Evolutionary conservation across 64 coral and sea anemone species (phyloP).

Genomic region (Pocillopora verrucosa): DNA sequence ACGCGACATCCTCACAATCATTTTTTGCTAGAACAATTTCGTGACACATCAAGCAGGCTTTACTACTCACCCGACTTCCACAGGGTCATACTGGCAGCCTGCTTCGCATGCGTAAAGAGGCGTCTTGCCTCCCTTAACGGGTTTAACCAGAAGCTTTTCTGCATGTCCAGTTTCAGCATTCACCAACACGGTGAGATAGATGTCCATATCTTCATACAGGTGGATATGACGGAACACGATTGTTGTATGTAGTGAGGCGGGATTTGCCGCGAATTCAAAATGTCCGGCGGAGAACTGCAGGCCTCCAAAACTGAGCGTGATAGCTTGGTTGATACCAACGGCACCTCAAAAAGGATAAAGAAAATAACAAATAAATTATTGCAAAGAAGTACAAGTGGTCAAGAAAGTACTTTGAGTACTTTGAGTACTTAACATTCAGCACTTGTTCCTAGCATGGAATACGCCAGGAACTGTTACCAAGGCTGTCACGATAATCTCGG

Average conservation of each 20-base stretch:
- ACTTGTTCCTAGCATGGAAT: too few species aligned
- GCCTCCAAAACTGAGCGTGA: slow-evolving; percentile 95
- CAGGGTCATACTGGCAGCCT: slow-evolving; percentile 92
- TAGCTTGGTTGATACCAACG: slow-evolving; percentile 79
- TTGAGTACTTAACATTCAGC: too few species aligned
- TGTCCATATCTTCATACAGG: slow-evolving; percentile 75
- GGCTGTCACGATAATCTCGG: too few species aligned
- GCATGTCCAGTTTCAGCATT: slow-evolving; percentile 83
- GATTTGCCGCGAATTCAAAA: slow-evolving; percentile 96
- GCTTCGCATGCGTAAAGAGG: slow-evolving; percentile 95
- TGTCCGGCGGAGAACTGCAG: slow-evolving; percentile 89
- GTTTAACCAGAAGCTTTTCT: slow-evolving; percentile 72
- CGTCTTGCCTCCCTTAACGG: slow-evolving; percentile 58
- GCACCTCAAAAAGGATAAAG: slow-evolving; percentile 51
- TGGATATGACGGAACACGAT: slow-evolving; percentile 92
- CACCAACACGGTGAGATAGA: slow-evolving; percentile 75
- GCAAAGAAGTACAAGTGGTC: background rate
- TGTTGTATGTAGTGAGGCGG: slow-evolving; percentile 90
- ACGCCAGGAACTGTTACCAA: too few species aligned
- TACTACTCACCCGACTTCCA: slow-evolving; percentile 72
- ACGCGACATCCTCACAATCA: background rate
- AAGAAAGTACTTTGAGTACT: background rate
- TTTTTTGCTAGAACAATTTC: background rate
- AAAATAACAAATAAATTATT: background rate
- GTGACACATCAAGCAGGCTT: background rate